A percentile compares a stretch with the other conserved stretches of the same genome.
These are phyloP conservation scores for Parotocinclus haroldoi DNA, from an alignment of 2,797 vertebrate species.

Conservation along the genomic window DNA sequence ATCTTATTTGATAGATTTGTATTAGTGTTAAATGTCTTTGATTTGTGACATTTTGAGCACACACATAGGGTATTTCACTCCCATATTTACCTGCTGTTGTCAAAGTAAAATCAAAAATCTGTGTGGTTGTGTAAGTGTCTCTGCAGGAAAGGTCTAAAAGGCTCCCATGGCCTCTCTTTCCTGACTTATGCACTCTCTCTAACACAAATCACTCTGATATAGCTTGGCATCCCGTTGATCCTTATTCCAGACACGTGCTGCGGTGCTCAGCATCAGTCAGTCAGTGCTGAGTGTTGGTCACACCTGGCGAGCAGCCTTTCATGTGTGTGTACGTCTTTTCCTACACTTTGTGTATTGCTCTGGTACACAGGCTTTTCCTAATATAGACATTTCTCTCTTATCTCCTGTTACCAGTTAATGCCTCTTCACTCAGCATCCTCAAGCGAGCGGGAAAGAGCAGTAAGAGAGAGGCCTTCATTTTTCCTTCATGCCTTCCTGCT, in stretches of 20 bases:
- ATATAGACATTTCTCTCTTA: conserved; percentile 32
- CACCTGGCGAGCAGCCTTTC: conserved; percentile 41
- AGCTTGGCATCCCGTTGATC: conserved; percentile 10
- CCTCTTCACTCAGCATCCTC: conserved; percentile 18
- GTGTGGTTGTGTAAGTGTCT: not conserved
- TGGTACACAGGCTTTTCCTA: conserved; percentile 19
- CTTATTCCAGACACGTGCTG: conserved; percentile 41
- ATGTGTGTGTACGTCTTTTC: conserved; percentile 13
- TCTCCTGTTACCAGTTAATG: conserved; percentile 35
- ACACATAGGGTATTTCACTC: not conserved
- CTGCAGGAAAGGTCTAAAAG: conserved; percentile 1
- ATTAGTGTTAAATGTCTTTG: no score
- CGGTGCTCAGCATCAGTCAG: conserved; percentile 18
- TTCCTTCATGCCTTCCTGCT: conserved; percentile 49
- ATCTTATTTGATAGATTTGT: no score
- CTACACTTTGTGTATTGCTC: not conserved
- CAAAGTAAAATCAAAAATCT: not conserved
- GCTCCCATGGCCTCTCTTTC: conserved; percentile 1
- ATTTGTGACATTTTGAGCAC: no score
- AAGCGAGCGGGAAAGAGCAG: conserved; percentile 4
- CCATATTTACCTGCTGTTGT: conserved; percentile 6
- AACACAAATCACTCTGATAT: conserved; percentile 16
- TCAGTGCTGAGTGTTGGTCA: conserved; percentile 26
- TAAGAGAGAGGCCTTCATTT: conserved; percentile 39
- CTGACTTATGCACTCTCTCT: conserved; percentile 7